Conservation (phyloP, 2,888 invertebrate species). For the Octodonta nipae region DNA sequence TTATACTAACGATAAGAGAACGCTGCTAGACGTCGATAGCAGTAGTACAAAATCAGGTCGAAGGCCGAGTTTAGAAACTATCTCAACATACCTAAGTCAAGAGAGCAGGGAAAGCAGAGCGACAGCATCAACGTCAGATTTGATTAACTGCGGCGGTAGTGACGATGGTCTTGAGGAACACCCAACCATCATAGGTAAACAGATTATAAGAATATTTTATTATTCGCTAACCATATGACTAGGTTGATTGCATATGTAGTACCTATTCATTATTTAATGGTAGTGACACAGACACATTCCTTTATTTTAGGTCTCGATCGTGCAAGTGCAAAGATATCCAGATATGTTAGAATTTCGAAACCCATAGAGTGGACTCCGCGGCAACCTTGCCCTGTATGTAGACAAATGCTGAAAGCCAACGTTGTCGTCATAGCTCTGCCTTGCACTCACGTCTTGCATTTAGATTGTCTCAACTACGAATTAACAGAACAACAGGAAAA, state of each 20-base stretch:
- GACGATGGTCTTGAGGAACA: conserved; percentile 27
- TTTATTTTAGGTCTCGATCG: conserved; percentile 38
- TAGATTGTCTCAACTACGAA: conserved; percentile 65
- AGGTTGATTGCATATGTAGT: too few species aligned
- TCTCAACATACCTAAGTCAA: conserved; percentile 77
- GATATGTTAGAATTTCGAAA: conserved; percentile 54
- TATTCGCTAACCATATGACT: too few species aligned
- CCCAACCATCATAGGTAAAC: conserved; percentile 31
- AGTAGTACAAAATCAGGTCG: conserved; percentile 64
- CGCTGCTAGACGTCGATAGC: conserved; percentile 49
- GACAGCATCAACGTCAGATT: conserved; percentile 31
- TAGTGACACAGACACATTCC: too few species aligned
- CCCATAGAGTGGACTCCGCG: conserved; percentile 52
- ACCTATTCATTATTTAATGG: too few species aligned
- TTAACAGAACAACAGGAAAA: conserved; percentile 49
- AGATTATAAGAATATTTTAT: too few species aligned
- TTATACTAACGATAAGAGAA: conserved; percentile 24
- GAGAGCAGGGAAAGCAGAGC: conserved; percentile 59
- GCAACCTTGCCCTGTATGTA: conserved; percentile 59
- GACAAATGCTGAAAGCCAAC: conserved; percentile 43
- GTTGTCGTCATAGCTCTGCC: conserved; percentile 49
- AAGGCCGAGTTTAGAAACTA: conserved; percentile 74
- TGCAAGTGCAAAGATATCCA: conserved; percentile 51
- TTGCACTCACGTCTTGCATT: conserved; percentile 69
- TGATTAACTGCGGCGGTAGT: conserved; percentile 29